Percentiles rank a stretch among this genome's conserved stretches.
Evolutionary conservation across 2,888 invertebrate species (phyloP).

Genomic region (Psococerastis gibbosa): DNA sequence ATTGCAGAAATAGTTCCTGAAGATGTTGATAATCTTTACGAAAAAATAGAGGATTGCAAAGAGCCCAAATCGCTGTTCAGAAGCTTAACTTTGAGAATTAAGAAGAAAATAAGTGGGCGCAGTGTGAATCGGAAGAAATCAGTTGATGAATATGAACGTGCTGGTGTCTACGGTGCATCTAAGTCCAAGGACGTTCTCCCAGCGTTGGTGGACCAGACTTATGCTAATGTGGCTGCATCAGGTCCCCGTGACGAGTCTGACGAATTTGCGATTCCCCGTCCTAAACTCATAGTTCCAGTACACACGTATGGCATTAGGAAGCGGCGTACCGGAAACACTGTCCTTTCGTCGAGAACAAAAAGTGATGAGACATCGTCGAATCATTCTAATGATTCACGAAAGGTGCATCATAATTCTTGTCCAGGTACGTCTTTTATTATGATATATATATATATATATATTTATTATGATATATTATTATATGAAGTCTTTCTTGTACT

Average conservation of each 20-base stretch:
- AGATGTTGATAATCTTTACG: background rate
- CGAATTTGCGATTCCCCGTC: slow-evolving; percentile 66
- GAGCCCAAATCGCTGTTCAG: background rate
- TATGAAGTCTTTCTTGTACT: background rate
- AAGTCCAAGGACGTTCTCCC: slow-evolving; percentile 12
- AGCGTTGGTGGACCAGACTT: background rate
- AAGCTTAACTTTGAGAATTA: slow-evolving; percentile 1
- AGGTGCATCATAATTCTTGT: slow-evolving; percentile 21
- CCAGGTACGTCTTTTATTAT: slow-evolving; percentile 21
- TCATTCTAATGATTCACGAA: slow-evolving; percentile 6
- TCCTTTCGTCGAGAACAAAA: slow-evolving; percentile 13
- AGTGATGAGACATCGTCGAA: background rate
- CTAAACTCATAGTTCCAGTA: slow-evolving; percentile 70
- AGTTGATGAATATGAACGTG: background rate
- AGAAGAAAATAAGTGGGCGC: slow-evolving; percentile 4
- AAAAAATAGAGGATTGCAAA: background rate
- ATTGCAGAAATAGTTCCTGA: background rate
- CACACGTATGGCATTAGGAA: slow-evolving; percentile 69
- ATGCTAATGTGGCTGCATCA: background rate
- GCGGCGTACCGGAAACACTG: slow-evolving; percentile 53
- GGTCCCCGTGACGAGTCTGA: background rate
- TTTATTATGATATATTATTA: background rate
- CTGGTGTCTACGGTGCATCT: slow-evolving; percentile 6
- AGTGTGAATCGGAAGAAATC: slow-evolving; percentile 9
- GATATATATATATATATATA: too few relatives aligned